phyloP scores from a whole-genome alignment of 2,113 vertebrate species.

The Chrysemys picta region DNA sequence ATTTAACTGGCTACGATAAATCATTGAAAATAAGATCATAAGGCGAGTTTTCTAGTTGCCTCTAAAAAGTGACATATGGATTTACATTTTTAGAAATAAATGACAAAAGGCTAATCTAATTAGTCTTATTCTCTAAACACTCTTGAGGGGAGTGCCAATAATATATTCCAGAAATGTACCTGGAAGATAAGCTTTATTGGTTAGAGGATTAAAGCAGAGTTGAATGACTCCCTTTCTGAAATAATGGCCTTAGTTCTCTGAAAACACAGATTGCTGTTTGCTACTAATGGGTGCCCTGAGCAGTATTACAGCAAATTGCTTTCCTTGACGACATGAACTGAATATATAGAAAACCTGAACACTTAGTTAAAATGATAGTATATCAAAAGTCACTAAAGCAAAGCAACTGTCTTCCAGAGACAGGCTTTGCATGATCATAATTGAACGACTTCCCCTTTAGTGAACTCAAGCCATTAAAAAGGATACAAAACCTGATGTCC shows the following conservation, averaged over 20 bases:
- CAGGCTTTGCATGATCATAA: conserved; percentile 14
- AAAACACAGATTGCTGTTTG: conserved; percentile 72
- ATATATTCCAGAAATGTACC: conserved; percentile 35
- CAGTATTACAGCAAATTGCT: conserved; percentile 68
- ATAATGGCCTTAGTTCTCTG: conserved; percentile 56
- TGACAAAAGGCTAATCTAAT: background rate
- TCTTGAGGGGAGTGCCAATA: background rate
- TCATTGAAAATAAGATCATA: conserved; percentile 1
- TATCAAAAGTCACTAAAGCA: conserved; percentile 44
- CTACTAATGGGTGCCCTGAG: conserved; percentile 65
- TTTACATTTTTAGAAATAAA: background rate
- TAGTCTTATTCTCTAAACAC: background rate
- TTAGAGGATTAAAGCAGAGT: conserved; percentile 47
- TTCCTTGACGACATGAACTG: conserved; percentile 61
- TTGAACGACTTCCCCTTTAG: background rate
- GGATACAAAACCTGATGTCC: background rate
- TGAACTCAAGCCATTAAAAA: background rate
- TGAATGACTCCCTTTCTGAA: conserved; percentile 53
- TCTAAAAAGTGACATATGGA: background rate
- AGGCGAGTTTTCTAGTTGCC: background rate
- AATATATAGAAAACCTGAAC: conserved; percentile 17
- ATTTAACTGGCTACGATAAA: background rate
- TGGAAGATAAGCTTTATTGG: conserved; percentile 46
- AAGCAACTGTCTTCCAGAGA: conserved; percentile 38
- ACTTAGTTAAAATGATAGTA: conserved; percentile 67